phyloP scores from a whole-genome alignment of 2,113 vertebrate species.

The Coracopsis vasa region DNA sequence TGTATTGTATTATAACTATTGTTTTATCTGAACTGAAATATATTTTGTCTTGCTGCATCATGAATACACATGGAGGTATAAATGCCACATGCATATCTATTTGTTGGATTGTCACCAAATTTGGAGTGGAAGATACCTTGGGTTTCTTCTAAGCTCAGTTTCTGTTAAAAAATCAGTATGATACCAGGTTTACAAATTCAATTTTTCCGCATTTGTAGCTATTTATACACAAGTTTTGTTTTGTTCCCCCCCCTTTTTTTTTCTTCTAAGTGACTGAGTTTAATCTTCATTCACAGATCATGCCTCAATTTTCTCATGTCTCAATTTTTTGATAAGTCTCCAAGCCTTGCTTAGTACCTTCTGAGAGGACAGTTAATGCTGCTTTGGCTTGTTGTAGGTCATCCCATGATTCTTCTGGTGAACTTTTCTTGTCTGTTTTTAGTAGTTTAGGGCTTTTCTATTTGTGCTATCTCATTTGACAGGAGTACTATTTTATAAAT shows the following conservation, averaged over 20 bases:
- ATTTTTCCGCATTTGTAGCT: not conserved
- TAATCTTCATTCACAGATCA: not conserved
- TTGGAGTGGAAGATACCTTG: not conserved
- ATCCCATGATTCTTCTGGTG: not conserved
- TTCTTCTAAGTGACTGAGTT: not conserved
- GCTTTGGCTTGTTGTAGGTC: not conserved
- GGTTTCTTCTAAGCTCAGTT: not conserved
- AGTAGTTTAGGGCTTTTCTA: not conserved
- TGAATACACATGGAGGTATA: not conserved
- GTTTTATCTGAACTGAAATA: not conserved
- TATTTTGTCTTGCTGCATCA: not conserved
- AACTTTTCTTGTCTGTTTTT: not conserved
- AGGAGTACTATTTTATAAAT: not conserved
- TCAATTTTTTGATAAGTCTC: not conserved
- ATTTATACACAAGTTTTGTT: not conserved
- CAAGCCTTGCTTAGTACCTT: not conserved
- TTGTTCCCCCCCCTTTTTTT: rapidly evolving
- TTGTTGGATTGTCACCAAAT: not conserved
- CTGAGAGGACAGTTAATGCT: not conserved
- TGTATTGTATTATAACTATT: not conserved
- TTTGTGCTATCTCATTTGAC: not conserved
- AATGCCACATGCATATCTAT: not conserved
- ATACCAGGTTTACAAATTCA: not conserved
- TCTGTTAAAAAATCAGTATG: not conserved
- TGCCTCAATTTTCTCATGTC: not conserved